Conservation (phyloP, 2,888 invertebrate species). For the Idaea straminata region DNA sequence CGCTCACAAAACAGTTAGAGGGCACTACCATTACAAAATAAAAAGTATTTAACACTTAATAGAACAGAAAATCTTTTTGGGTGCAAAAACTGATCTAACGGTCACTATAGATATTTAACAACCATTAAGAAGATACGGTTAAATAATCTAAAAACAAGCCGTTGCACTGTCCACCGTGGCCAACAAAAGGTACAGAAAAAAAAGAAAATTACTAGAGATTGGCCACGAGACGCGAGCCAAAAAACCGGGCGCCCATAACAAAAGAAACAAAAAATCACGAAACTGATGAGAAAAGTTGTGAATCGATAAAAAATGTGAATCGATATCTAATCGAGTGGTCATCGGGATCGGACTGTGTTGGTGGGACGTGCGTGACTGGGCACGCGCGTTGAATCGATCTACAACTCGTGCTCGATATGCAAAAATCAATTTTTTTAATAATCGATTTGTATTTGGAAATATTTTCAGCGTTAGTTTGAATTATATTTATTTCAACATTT, state of each 20-base stretch:
- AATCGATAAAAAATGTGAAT: conserved; percentile 49
- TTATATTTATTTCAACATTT: too few species aligned
- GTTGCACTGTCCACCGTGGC: conserved; percentile 41
- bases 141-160: conserved; percentile 54
- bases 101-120: conserved; percentile 45
- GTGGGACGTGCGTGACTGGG: conserved; percentile 66
- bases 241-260: conserved; percentile 49
- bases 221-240: conserved; percentile 53
- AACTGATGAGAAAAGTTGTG: conserved; percentile 34
- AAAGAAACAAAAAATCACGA: conserved; percentile 41
- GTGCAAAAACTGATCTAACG: conserved; percentile 46
- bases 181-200: conserved; percentile 48
- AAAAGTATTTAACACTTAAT: conserved; percentile 23
- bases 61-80: conserved; percentile 30
- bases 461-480: conserved; percentile 22
- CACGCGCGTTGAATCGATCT: conserved; percentile 58
- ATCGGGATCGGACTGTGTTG: conserved; percentile 39
- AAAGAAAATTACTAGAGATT: conserved; percentile 55
- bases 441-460: conserved; percentile 37
- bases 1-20: not conserved
- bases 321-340: conserved; percentile 62
- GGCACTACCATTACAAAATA: conserved; percentile 6
- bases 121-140: conserved; percentile 57
- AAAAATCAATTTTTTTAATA: conserved; percentile 54
- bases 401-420: conserved; percentile 54